Evolutionary conservation across 2,888 invertebrate species (phyloP), one percentile per base, ranked within the genome.

Genomic region (Hyppa rectilinea): DNA sequence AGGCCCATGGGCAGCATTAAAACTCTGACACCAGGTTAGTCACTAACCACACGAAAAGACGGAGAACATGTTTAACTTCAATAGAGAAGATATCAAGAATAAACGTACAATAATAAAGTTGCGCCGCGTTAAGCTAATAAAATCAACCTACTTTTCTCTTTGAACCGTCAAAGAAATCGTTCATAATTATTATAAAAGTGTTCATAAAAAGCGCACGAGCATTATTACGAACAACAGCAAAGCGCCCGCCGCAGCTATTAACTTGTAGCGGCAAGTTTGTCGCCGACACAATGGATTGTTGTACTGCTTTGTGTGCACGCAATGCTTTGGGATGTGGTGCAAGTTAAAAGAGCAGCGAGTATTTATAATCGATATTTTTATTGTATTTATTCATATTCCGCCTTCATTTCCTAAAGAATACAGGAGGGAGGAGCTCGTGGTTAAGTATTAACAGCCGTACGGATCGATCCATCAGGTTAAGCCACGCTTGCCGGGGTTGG

Each of bases 261-360:
- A 61, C 66, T 79, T 76, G 66, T 2, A 45, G 31, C 43, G 31
- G 29, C 20, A 61, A 79, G 50, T 79, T 79, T 66, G 80, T 56
- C 31, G 31, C 47, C 20, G 20, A 12, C 60, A 79, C 74, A 76
- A 76, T 58, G 26, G 47, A 38, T 47, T 49, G 36, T 73, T 61
- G 74, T 43, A 36, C 58, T 50, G 47, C 58, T 49, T 62, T 73
- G 80, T 61, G 31, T 34, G 60, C 80, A 75, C 63, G 75, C 69
- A 69, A 69, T 36, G 60, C 80, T 78, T 78, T 78, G 59, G 23
- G 17, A 55, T 26, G 20, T 56, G 55, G 66, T 58, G 4, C 66
- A 79, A 66, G 52, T 73, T 29, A 20, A 6, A 5, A 40, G 38
- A 70, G 26, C 0, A 47, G 26, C 34, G 58, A 17, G 10, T 17